Evolutionary conservation across 2,113 vertebrate species (phyloP).

Genomic region (Regulus satrapa): DNA sequence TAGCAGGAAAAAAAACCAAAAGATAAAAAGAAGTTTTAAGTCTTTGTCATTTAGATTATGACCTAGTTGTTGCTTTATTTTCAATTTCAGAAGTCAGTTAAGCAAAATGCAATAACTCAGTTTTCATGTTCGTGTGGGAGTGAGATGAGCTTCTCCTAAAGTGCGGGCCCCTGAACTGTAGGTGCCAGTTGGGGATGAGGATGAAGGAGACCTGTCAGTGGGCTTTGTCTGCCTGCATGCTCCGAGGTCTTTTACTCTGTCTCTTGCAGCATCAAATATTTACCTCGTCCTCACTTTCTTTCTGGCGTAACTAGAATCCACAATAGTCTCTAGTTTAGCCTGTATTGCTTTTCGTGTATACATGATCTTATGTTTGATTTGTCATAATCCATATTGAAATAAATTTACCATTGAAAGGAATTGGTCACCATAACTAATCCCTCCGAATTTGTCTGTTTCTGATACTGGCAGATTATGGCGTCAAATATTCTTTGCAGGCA

Average conservation of each 20-base stretch:
- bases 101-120: background rate
- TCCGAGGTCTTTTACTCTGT: background rate
- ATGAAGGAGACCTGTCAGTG: accelerated
- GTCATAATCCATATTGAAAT: background rate
- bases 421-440: background rate
- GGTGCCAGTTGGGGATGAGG: background rate
- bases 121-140: background rate
- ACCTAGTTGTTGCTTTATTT: slow-evolving; percentile 8
- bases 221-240: background rate
- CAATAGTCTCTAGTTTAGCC: background rate
- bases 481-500: background rate
- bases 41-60: background rate
- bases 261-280: background rate
- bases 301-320: background rate
- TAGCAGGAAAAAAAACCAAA: background rate
- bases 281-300: background rate
- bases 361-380: background rate
- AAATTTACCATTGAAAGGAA: background rate
- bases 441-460: background rate
- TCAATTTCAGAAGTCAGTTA: background rate
- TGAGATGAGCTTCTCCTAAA: background rate
- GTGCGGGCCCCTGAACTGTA: background rate
- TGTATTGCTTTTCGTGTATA: background rate
- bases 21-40: background rate
- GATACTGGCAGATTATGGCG: background rate